Conservation (phyloP, 2,888 invertebrate species). For the Drosophila prostipennis region DNA sequence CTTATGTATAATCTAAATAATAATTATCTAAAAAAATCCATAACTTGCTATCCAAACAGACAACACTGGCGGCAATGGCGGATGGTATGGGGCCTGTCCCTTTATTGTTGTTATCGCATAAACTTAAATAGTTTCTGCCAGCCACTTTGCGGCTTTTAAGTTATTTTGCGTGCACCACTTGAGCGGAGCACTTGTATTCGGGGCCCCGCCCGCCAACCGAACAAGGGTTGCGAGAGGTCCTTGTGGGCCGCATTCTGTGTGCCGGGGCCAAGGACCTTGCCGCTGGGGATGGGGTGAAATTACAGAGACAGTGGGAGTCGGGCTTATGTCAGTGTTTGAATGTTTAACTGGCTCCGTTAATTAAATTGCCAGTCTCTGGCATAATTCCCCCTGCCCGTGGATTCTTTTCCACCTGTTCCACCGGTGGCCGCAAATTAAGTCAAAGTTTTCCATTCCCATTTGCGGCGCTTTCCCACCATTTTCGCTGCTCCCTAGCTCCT, state of each 20-base stretch:
- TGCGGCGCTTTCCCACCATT: slow-evolving; percentile 3
- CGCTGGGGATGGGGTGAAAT: slow-evolving; percentile 9
- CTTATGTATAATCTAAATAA: no score
- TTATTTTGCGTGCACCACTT: slow-evolving; percentile 76
- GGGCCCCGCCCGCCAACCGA: neutral
- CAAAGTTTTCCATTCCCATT: slow-evolving; percentile 49
- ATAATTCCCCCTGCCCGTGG: neutral
- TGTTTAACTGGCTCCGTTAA: slow-evolving; percentile 55
- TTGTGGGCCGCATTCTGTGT: slow-evolving; percentile 17
- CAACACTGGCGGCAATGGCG: slow-evolving; percentile 1
- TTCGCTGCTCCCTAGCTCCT: no score
- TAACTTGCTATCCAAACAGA: neutral
- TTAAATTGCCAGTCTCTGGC: slow-evolving; percentile 53
- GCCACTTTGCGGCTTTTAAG: slow-evolving; percentile 80
- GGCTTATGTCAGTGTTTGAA: slow-evolving; percentile 45
- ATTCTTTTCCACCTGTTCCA: slow-evolving; percentile 29
- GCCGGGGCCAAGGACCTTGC: slow-evolving; percentile 32
- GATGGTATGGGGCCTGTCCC: neutral
- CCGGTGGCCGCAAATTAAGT: slow-evolving; percentile 50
- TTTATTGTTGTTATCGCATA: slow-evolving; percentile 77
- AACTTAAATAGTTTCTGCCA: slow-evolving; percentile 78
- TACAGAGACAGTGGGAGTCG: slow-evolving; percentile 20
- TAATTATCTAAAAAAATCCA: neutral
- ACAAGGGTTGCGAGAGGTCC: slow-evolving; percentile 32
- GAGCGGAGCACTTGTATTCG: slow-evolving; percentile 45